Percentiles rank a stretch among this genome's conserved stretches.
phyloP scores from a whole-genome alignment of 1,140 invertebrate species.

The Cyrtorhinus lividipennis region DNA sequence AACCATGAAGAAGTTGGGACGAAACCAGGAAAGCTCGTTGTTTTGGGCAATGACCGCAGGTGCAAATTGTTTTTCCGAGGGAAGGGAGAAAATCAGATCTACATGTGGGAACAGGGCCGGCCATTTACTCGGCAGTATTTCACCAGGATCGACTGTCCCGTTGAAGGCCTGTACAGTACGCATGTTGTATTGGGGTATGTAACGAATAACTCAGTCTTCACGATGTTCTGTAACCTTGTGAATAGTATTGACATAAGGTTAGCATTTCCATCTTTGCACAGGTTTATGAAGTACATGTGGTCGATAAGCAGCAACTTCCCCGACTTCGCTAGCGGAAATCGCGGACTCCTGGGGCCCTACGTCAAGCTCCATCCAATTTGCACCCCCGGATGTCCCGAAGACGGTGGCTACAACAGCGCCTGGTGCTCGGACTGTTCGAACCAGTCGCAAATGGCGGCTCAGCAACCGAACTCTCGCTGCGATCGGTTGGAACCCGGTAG shows the following conservation, averaged over 20 bases:
- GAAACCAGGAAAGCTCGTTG: slow-evolving; percentile 21
- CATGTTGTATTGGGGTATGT: neutral
- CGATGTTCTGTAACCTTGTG: too few relatives aligned
- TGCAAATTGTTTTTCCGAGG: slow-evolving; percentile 21
- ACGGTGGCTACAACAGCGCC: neutral
- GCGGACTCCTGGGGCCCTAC: neutral
- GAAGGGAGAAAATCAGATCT: slow-evolving; percentile 38
- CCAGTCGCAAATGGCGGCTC: slow-evolving; percentile 3
- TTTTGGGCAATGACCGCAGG: slow-evolving; percentile 21
- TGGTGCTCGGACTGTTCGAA: neutral
- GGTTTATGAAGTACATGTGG: neutral
- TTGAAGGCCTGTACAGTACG: neutral
- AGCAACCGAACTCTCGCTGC: too few relatives aligned
- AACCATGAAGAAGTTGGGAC: slow-evolving; percentile 8
- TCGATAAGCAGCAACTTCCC: neutral
- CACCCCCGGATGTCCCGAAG: neutral
- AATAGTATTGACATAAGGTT: neutral
- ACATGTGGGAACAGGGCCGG: slow-evolving; percentile 27
- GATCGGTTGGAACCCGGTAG: too few relatives aligned
- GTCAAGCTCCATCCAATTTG: neutral
- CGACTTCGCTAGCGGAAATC: neutral
- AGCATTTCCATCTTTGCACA: neutral
- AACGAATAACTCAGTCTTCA: neutral
- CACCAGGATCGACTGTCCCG: neutral
- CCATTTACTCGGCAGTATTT: neutral